phyloP scores from a whole-genome alignment of 2,113 vertebrate species.

The Eulemur rufifrons region DNA sequence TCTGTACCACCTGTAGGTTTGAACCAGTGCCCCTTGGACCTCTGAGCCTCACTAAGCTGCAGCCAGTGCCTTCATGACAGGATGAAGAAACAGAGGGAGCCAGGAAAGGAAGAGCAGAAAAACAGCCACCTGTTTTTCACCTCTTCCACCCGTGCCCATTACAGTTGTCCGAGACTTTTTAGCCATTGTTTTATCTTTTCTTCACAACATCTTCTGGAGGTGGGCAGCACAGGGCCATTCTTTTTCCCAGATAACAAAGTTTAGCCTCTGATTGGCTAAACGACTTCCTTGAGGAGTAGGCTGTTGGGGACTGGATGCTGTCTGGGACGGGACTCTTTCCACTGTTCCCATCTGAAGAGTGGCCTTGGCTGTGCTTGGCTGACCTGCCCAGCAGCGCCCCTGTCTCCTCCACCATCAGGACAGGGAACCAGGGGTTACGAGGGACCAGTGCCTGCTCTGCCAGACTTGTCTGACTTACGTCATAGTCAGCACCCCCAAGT shows the following conservation, averaged over 20 bases:
- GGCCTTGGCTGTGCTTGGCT: neutral
- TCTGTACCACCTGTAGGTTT: neutral
- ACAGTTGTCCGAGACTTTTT: neutral
- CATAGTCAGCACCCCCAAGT: accelerated
- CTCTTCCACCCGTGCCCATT: accelerated
- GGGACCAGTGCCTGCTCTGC: neutral
- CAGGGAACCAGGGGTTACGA: neutral
- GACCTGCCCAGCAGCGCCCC: neutral
- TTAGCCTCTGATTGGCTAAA: neutral
- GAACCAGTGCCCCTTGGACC: neutral
- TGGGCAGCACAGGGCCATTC: neutral
- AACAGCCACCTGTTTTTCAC: no score
- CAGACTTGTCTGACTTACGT: accelerated
- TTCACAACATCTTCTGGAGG: neutral
- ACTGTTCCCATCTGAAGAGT: neutral
- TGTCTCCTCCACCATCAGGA: neutral
- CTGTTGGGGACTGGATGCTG: neutral
- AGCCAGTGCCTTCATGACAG: neutral
- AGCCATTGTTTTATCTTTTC: neutral
- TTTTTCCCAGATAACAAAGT: neutral
- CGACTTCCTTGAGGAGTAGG: neutral
- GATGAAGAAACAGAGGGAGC: neutral
- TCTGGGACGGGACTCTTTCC: neutral
- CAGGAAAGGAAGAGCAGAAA: neutral
- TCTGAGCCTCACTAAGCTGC: neutral